A percentile compares a stretch with the other conserved stretches of the same genome.
These are phyloP conservation scores for Corythoichthys haematopterus DNA, from an alignment of 2,113 vertebrate species.

Conservation along the genomic window DNA sequence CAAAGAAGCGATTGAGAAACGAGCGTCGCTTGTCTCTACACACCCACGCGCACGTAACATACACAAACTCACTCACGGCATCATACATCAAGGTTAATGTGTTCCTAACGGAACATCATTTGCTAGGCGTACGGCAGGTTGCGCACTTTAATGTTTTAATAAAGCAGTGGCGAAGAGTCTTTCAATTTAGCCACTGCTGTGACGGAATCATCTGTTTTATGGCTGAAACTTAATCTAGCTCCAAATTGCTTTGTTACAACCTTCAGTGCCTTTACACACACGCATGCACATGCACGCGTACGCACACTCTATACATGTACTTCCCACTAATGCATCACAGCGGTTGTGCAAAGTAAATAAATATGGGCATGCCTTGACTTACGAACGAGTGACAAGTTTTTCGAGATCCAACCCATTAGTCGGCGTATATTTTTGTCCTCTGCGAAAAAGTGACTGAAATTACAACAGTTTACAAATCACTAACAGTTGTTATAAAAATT, in stretches of 20 bases:
- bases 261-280: slow-evolving; percentile 28
- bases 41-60: not conserved
- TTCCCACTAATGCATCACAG: not conserved
- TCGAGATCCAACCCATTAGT: not conserved
- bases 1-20: not conserved
- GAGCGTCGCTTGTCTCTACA: not conserved
- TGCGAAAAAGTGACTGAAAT: not conserved
- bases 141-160: slow-evolving; percentile 57
- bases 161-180: slow-evolving; percentile 43
- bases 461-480: not conserved
- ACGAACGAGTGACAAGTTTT: not conserved
- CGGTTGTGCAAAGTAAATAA: not conserved
- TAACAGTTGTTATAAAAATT: not conserved
- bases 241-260: slow-evolving; percentile 57
- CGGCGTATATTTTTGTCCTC: not conserved
- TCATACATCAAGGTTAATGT: slow-evolving; percentile 54
- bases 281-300: not conserved
- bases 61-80: slow-evolving; percentile 4
- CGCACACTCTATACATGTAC: not conserved
- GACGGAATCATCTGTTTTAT: slow-evolving; percentile 58
- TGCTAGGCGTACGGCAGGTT: slow-evolving; percentile 48
- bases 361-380: not conserved
- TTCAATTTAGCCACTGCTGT: slow-evolving; percentile 45
- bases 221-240: slow-evolving; percentile 60
- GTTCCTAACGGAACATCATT: slow-evolving; percentile 52